These are phyloP conservation scores for Sesia bembeciformis DNA, from an alignment of 2,888 invertebrate species.

Conservation along the genomic window DNA sequence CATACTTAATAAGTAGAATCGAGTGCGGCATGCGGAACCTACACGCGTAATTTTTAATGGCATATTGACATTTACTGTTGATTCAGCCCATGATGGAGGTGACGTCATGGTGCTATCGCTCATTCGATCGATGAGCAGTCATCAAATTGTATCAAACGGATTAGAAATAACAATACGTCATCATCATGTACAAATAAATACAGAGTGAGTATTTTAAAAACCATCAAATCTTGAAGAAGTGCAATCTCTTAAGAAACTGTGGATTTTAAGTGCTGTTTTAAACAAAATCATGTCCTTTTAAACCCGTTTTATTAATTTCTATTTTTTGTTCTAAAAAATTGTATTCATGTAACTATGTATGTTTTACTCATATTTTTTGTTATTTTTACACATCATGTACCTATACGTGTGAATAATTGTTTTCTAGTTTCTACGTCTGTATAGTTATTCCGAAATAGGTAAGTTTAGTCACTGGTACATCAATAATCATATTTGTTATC, in stretches of 20 bases:
- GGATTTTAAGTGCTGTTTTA: neutral
- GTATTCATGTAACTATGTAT: too few species aligned
- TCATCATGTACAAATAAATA: neutral
- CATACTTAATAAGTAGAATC: conserved; percentile 14
- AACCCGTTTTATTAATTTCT: too few species aligned
- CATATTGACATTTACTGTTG: conserved; percentile 32
- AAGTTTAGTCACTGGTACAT: conserved; percentile 11
- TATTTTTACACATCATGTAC: too few species aligned
- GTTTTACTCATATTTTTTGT: too few species aligned
- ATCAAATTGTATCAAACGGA: conserved; percentile 1
- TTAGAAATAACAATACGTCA: neutral
- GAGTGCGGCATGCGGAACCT: conserved; percentile 33
- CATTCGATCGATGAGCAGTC: conserved; percentile 19
- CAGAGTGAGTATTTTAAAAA: too few species aligned
- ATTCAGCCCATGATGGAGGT: conserved; percentile 25
- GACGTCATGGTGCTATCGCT: conserved; percentile 32
- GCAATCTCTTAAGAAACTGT: too few species aligned
- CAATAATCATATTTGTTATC: conserved; percentile 3
- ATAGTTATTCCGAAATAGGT: too few species aligned
- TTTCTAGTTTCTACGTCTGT: too few species aligned
- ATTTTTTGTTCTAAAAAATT: too few species aligned
- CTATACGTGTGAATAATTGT: too few species aligned
- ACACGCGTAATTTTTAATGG: conserved; percentile 22
- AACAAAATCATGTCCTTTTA: neutral
- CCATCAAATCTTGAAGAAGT: too few species aligned